phyloP scores from a whole-genome alignment of 2,113 vertebrate species.

The Brachyhypopomus gauderio region DNA sequence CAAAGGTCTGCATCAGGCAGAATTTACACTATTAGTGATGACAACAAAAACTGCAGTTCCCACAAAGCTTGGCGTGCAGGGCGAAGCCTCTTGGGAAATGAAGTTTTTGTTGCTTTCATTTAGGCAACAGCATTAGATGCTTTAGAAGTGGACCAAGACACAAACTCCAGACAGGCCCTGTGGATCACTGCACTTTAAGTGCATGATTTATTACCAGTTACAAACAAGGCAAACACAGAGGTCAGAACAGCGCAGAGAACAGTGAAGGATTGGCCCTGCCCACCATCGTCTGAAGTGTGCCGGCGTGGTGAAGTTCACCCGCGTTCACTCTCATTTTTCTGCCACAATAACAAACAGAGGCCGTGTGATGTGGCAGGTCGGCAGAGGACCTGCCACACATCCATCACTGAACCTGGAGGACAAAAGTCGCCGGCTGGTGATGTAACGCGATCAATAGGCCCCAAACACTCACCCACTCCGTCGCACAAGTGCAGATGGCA shows the following conservation, averaged over 20 bases:
- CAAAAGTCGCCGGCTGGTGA: conserved; percentile 39
- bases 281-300: conserved; percentile 57
- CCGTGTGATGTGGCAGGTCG: conserved; percentile 53
- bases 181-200: conserved; percentile 16
- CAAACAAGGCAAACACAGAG: conserved; percentile 23
- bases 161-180: not conserved
- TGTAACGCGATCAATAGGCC: conserved; percentile 67
- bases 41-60: not conserved
- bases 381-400: conserved; percentile 64
- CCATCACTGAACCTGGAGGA: conserved; percentile 68
- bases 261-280: conserved; percentile 46
- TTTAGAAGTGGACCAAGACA: not conserved
- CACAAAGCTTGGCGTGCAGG: not conserved
- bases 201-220: conserved; percentile 10
- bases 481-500: conserved; percentile 64
- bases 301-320: conserved; percentile 52
- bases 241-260: not conserved
- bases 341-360: conserved; percentile 72
- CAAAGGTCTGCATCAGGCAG: not conserved
- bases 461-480: conserved; percentile 41
- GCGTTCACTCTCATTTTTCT: conserved; percentile 68
- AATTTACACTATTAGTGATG: not conserved
- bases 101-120: not conserved
- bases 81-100: not conserved
- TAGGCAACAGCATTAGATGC: not conserved